phyloP scores from a whole-genome alignment of 1,140 invertebrate genomes.

The Hyles euphorbiae region DNA sequence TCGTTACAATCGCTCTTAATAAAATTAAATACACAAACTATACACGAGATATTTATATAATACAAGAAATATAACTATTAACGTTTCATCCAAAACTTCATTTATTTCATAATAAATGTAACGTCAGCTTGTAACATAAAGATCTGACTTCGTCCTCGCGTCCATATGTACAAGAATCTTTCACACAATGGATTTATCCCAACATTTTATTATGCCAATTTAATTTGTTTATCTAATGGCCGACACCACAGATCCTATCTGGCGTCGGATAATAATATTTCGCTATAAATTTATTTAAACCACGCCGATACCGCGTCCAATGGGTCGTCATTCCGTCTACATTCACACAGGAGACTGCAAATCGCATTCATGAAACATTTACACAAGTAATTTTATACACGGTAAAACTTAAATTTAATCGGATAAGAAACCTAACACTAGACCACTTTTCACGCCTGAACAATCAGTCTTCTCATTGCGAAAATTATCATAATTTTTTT shows the following conservation, averaged over 20 bases:
- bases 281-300: conserved; percentile 19
- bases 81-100: no score
- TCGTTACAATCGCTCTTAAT: conserved; percentile 22
- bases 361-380: conserved; percentile 27
- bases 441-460: conserved; percentile 60
- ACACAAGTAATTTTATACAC: conserved; percentile 46
- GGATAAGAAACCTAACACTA: conserved; percentile 57
- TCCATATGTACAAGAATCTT: no score
- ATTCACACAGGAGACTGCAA: conserved; percentile 23
- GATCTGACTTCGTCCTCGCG: no score
- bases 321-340: conserved; percentile 27
- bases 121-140: no score
- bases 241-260: conserved; percentile 16
- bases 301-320: conserved; percentile 22
- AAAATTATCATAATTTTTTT: conserved; percentile 61
- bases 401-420: conserved; percentile 56
- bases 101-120: no score
- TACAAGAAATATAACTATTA: conserved; percentile 7
- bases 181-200: no score
- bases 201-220: no score
- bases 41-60: not conserved
- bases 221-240: not conserved
- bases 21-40: conserved; percentile 10
- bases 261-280: conserved; percentile 25
- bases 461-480: conserved; percentile 73